Evolutionary conservation across 2,113 vertebrate species (phyloP), one percentile per base, ranked within the genome.

Genomic region (Nycticryphes semicollaris): DNA sequence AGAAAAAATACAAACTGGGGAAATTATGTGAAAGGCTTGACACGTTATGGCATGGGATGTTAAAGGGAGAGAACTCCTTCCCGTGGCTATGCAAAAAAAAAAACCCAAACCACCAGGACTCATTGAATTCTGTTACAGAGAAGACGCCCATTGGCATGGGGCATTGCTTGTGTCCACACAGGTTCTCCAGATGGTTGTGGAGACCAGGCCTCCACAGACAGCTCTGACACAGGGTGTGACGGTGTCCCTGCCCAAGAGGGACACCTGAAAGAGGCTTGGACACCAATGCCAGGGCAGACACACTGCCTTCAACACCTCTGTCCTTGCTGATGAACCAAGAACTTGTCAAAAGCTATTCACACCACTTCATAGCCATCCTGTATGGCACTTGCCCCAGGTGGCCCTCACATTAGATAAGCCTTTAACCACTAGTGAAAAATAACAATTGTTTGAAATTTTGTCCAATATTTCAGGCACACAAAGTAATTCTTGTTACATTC

Each of bases 381-480:
- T 9, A 7, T 0, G 2, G 7, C 85, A 5, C 50, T 2, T 19
- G 8, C 19, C 66, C 27, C 45, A 9, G 1, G 2, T 2, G 23
- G 33, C 14, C 47, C 56, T 12, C 27, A 3, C 3, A 3, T 8
- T 20, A 28, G 54, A 9, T 4, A 13, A 51, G 25, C 17, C 60
- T 28, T 35, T 11, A 25, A 7, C 3, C 53, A 16, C 27, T 39
- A 3, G 1, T 5, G 30, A 27, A 14, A 54, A 5, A 25, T 1
- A 8, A 10, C 20, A 21, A 3, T 3, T 12, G 7, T 6, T n/a
- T 3, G 63, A 28, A 33, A 23, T 4, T 2, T 1, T 12, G 45
- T 17, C 47, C 43, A 12, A 3, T 1, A 28, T 14, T 6, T 12
- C 72, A 22, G 69, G n/a, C 35, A 25, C 67, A 4, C 11, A 10